Base-by-base conservation (phyloP, 2,888 invertebrate genomes). In the Diaperis boleti region DNA sequence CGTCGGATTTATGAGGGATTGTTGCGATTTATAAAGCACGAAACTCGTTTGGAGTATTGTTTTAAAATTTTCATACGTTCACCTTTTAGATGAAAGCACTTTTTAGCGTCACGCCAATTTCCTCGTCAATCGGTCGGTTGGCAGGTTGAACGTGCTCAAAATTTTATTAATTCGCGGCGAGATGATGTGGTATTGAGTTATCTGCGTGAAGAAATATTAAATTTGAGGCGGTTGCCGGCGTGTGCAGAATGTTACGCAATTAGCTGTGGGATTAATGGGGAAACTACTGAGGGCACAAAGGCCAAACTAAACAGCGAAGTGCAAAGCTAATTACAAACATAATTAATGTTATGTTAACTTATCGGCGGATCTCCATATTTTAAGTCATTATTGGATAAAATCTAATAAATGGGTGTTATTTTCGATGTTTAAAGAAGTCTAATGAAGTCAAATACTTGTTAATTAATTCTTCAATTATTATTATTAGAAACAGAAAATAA, bases 1-100 rank as follows among this genome's bases (percentile, higher is more conserved):
- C 59, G 41, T 45, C 45, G 35, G 56, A 56, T 56, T 56, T 56
- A 56, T 45, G 56, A 56, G 55, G 44, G 44, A 55, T 37, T 17
- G 44, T 11, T 41, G 37, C 31, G 56, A 56, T 56, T 56, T 56
- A 56, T 45, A 44, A 56, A 56, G 33, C 56, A 56, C 56, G 55
- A 39, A 54, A 54, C 41, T 20, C 37, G 20, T 41, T 42, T 29
- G 31, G 20, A 39, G 42, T 29, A 55, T 55, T 55, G 55, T 42
- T 56, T 56, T 56, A n/a, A 45, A 45, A 56, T 56, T 33, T 44
- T 56, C 56, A 56, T 42, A 11, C 55, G 33, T 35, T 56, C 56
- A 56, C 44, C 44, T 56, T n/a, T 56, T 56, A 14, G 39, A 39
- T 31, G 31, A 55, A 33, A 13, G 33, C 31, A n/a, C 11, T 52